Conservation (phyloP, 2,113 vertebrate species). For the Oreochromis aureus region DNA sequence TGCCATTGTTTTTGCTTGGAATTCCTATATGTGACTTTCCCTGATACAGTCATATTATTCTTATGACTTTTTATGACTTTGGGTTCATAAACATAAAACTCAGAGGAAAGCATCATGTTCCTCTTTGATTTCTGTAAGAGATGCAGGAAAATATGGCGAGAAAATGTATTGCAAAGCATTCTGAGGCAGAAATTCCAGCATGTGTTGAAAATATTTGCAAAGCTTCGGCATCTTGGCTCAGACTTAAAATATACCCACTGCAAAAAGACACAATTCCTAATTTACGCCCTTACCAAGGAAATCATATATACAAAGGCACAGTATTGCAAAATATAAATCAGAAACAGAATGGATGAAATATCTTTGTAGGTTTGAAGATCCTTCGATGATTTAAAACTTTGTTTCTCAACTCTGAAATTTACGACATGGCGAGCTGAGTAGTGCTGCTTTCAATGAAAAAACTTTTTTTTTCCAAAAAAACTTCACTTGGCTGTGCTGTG, state of each 20-base stretch:
- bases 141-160: background rate
- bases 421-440: accelerated
- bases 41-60: background rate
- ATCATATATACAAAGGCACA: background rate
- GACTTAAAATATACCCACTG: background rate
- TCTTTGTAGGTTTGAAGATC: background rate
- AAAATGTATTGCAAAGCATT: background rate
- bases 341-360: background rate
- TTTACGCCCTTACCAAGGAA: background rate
- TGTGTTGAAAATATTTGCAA: background rate
- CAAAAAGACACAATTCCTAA: background rate
- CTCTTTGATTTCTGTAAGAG: background rate
- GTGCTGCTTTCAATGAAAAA: background rate
- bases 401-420: background rate
- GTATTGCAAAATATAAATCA: background rate
- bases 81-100: background rate
- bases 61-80: accelerated
- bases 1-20: background rate
- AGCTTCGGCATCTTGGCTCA: background rate
- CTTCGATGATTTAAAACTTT: background rate
- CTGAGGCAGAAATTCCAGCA: background rate
- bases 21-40: background rate
- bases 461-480: background rate
- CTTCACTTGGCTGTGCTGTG: background rate
- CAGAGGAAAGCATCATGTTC: background rate